Evolutionary conservation across 1,140 invertebrate species (phyloP).

Genomic region (Apis florea): DNA sequence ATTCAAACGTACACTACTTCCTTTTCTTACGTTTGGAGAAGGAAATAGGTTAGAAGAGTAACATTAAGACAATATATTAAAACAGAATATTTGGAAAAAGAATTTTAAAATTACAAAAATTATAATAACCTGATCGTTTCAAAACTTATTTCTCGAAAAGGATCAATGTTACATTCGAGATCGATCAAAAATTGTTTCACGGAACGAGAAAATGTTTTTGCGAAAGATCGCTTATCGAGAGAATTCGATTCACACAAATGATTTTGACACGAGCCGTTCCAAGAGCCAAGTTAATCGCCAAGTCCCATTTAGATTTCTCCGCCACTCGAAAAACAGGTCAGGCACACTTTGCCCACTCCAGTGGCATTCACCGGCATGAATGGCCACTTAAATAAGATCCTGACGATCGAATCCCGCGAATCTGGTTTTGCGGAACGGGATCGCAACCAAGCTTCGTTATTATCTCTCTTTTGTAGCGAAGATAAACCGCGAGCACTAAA

Average conservation of each 20-base stretch:
- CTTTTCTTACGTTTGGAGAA: no score
- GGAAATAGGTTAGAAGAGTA: no score
- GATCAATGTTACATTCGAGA: no score
- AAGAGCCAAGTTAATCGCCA: conserved; percentile 4
- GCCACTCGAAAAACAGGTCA: conserved; percentile 51
- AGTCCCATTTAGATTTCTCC: conserved; percentile 15
- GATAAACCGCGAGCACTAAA: conserved; percentile 12
- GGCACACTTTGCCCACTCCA: conserved; percentile 40
- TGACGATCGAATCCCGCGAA: conserved; percentile 31
- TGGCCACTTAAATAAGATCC: conserved; percentile 42
- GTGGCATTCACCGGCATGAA: conserved; percentile 35
- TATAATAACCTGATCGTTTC: no score
- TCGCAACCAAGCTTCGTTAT: not conserved
- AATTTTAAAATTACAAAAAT: no score
- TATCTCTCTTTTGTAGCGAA: conserved; percentile 5
- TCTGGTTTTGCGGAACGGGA: conserved; percentile 14
- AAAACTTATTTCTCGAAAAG: no score
- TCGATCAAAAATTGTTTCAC: no score
- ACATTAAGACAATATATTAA: no score
- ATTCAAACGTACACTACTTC: no score
- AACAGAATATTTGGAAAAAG: no score
- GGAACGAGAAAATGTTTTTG: not conserved
- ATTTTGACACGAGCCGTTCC: not conserved
- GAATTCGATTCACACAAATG: not conserved
- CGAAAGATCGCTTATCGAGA: not conserved